These are phyloP conservation scores for Neopelma chrysocephalum DNA, from an alignment of 2,797 vertebrate genomes.

Conservation along the genomic window DNA sequence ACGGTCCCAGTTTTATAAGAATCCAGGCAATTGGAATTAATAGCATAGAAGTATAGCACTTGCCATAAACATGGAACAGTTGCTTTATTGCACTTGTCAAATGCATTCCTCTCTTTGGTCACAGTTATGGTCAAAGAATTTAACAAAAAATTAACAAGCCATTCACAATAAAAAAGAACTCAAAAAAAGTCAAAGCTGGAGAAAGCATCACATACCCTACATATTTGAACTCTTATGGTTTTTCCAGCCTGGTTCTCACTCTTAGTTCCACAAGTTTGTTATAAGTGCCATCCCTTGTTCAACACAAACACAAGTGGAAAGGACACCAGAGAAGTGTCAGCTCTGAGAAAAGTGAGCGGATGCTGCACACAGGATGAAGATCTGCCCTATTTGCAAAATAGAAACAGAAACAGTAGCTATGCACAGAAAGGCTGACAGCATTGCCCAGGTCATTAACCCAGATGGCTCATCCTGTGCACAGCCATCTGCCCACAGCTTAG, in stretches of 20 bases:
- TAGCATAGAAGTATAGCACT: conserved; percentile 75
- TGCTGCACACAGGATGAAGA: neutral
- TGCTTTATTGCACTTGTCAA: conserved; percentile 74
- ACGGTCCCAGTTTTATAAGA: conserved; percentile 71
- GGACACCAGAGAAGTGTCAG: neutral
- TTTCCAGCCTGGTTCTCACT: neutral
- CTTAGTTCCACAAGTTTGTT: neutral
- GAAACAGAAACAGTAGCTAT: neutral
- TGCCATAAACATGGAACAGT: conserved; percentile 75
- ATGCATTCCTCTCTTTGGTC: conserved; percentile 83
- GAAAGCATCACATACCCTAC: neutral
- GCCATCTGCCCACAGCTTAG: neutral
- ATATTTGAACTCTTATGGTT: neutral
- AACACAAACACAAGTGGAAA: neutral
- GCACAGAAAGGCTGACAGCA: neutral
- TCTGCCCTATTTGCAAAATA: neutral
- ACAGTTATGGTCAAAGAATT: conserved; percentile 78
- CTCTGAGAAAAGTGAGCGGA: neutral
- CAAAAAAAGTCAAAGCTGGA: conserved; percentile 50
- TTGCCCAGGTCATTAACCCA: neutral
- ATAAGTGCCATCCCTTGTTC: neutral
- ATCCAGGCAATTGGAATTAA: conserved; percentile 77
- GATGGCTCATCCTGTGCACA: neutral
- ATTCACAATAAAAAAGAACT: conserved; percentile 63
- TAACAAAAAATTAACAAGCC: conserved; percentile 63